Conservation (phyloP, 1,140 invertebrate genomes). For the Homarus americanus region DNA sequence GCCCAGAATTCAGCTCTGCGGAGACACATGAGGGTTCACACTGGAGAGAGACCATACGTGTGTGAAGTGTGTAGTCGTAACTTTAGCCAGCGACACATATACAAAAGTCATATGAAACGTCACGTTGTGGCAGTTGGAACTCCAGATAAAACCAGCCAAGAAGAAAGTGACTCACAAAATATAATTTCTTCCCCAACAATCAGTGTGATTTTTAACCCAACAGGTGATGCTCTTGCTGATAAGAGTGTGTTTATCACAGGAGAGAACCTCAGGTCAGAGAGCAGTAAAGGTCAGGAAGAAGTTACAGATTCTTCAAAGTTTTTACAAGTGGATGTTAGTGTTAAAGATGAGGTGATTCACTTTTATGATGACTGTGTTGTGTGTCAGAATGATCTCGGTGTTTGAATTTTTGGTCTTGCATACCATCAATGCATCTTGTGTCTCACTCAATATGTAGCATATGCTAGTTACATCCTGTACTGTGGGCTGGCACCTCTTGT, state of each 20-base stretch:
- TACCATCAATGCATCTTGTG: too few species aligned
- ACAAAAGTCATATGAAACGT: slow-evolving; percentile 52
- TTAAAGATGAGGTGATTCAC: slow-evolving; percentile 23
- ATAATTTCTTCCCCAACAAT: neutral
- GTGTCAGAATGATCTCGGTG: neutral
- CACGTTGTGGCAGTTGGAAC: neutral
- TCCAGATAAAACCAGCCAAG: neutral
- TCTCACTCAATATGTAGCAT: too few species aligned
- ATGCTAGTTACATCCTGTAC: too few species aligned
- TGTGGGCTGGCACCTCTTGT: too few species aligned
- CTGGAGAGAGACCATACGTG: slow-evolving; percentile 51
- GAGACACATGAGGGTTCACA: slow-evolving; percentile 47
- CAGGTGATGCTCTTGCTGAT: neutral
- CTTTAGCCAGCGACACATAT: slow-evolving; percentile 42
- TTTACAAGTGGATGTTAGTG: slow-evolving; percentile 25
- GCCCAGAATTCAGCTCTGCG: slow-evolving; percentile 57
- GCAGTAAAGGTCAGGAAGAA: neutral
- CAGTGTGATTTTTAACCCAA: neutral
- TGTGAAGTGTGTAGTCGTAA: slow-evolving; percentile 40
- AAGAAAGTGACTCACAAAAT: neutral
- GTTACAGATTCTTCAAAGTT: slow-evolving; percentile 20
- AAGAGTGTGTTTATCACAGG: neutral
- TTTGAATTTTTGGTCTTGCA: too few species aligned
- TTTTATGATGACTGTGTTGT: neutral
- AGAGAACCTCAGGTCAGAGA: neutral